Evolutionary conservation across 2,888 invertebrate species (phyloP), one percentile per base, ranked within the genome.

Genomic region (Hermaeophaga mercurialis): DNA sequence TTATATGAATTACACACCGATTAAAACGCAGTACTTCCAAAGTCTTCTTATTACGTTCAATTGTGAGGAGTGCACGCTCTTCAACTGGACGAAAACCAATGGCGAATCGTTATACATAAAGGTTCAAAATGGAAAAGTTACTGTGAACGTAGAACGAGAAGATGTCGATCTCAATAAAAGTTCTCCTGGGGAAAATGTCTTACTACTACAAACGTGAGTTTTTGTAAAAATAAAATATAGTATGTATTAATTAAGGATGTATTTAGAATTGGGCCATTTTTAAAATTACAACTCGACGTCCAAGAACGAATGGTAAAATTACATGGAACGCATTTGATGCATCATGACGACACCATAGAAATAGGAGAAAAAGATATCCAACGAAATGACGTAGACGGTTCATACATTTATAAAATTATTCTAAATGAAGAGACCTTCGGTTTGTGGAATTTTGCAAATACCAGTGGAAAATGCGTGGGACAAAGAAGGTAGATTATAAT

Each of bases 371-470:
- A 33, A 22, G 62, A 62, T 17, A 78, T 79, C 1, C 24, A 11
- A 1, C 8, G 6, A 28, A 43, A 15, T 19, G 39, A 39, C 3
- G 86, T 87, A 0, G 76, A 90, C 17, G 85, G 88, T 11, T 93
- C 91, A 0, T 94, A 94, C 62, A 81, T 96, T 6, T 91, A 93
- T 72, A 88, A 90, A 63, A 80, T 96, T 1, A 81, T 84, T 61
- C 79, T 91, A 8, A 92, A 96, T 73, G 89, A 88, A 18, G 82
- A 84, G 49, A 86, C 85, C 0, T 78, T 96, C 33, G 96, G 96
- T 0, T 80, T 96, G 7, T 96, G 94, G 93, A 91, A 95, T 78
- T 96, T 95, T 73, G 77, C 83, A 0, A 80, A 82, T 1, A 88
- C 87, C 47, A 83, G 85, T 1, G 82, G 82, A 2, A 79, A 80